Conservation (phyloP, 2,888 invertebrate genomes). For the Deilephila elpenor region DNA sequence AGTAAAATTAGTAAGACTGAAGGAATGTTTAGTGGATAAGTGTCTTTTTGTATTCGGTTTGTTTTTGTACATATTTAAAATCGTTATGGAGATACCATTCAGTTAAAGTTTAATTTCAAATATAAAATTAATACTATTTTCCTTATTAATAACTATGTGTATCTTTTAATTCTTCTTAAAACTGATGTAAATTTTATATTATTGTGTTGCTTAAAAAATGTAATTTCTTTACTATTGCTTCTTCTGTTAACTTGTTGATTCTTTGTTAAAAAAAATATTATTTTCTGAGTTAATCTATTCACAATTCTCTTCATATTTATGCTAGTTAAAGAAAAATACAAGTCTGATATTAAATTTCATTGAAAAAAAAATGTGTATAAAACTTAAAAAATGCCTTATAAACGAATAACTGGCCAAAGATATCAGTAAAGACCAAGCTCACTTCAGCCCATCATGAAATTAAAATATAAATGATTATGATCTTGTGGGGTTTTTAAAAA, state of each 20-base stretch:
- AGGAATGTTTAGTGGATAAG: conserved; percentile 38
- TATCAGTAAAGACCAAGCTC: too few species aligned
- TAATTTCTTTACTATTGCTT: too few species aligned
- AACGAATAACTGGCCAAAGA: too few species aligned
- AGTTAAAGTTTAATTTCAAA: background rate
- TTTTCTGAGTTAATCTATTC: background rate
- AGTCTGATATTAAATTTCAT: background rate
- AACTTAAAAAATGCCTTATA: too few species aligned
- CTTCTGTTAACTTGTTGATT: background rate
- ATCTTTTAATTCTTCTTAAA: background rate
- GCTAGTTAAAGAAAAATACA: background rate
- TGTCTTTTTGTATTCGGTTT: conserved; percentile 19
- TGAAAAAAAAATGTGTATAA: background rate
- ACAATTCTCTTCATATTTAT: background rate
- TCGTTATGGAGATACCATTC: background rate
- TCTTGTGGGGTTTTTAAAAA: background rate
- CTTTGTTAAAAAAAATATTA: background rate
- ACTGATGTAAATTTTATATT: too few species aligned
- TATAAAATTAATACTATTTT: background rate
- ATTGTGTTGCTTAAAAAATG: too few species aligned
- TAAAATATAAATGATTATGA: background rate
- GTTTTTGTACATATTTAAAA: conserved; percentile 4
- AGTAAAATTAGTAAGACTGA: conserved; percentile 49
- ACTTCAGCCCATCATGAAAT: background rate
- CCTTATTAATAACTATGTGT: too few species aligned